Base-by-base conservation (phyloP, 1,140 invertebrate species). In the Caenorhabditis inopinata region DNA sequence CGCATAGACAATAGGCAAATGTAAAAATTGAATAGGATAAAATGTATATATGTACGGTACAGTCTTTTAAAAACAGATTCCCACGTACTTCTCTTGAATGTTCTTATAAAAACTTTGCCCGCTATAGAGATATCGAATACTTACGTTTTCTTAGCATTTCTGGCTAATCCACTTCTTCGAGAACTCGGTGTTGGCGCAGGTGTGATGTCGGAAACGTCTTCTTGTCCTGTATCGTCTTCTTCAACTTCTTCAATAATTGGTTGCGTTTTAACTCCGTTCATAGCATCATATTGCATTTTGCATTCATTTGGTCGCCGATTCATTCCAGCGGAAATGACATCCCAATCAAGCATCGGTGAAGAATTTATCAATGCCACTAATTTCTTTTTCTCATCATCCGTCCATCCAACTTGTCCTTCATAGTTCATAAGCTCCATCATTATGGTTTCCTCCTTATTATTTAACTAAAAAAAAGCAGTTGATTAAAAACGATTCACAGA, bases 351-450 rank as follows among this genome's bases (percentile, higher is more conserved):
- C 21, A 18, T 42, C n/a, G 58, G 23, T 12, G 58, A 68, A 18
- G 58, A 11, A 42, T 68, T 68, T 0, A 68, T 68, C n/a, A 42
- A 11, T 16, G 58, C 38, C 3, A 68, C 58, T 9, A 68, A 21
- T 21, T 68, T 68, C 21, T 16, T 68, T 38, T 68, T 68, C n/a
- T 68, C 58, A 16, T 68, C 32, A 68, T 68, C 58, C 0, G 58
- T 68, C 58, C 58, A 68, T 4, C 58, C 58, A 68, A 68, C 58
- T 68, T 68, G 58, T 21, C 58, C 58, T 12, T 68, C 58, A 21
- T 68, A 68, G 25, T 42, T 68, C 29, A 68, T 5, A n/a, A 68
- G n/a, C 21, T 68, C 58, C 3, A 11, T 21, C 32, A 68, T 38
- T 11, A 68, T 68, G 0, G 9, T 2, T 68, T 68, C 58, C 11